Evolutionary conservation across 2,113 vertebrate genomes (phyloP).

Genomic region (Cyprinodon tularosa): DNA sequence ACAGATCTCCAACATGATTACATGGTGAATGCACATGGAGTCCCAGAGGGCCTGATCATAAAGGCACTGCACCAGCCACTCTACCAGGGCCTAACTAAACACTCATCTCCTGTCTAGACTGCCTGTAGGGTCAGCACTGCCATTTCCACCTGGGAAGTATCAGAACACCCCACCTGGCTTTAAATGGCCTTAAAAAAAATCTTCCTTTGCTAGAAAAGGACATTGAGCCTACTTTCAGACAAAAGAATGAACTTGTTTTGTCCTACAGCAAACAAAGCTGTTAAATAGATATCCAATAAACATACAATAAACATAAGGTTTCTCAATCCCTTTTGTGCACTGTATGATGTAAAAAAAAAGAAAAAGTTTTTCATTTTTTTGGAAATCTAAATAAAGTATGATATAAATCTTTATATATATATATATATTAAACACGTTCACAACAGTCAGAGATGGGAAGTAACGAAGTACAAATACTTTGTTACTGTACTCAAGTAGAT

Average conservation of each 20-base stretch:
- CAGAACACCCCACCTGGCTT: slow-evolving; percentile 7
- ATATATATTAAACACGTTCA: too few relatives aligned
- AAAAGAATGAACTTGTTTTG: background rate
- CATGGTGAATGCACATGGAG: slow-evolving; percentile 16
- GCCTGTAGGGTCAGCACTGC: slow-evolving; percentile 42
- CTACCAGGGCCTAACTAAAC: slow-evolving; percentile 53
- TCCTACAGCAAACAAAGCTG: background rate
- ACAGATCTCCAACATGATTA: background rate
- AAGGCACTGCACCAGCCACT: slow-evolving; percentile 30
- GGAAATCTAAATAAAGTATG: too few relatives aligned
- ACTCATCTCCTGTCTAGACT: slow-evolving; percentile 73
- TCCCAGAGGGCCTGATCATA: slow-evolving; percentile 36
- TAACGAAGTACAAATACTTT: too few relatives aligned
- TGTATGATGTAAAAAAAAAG: too few relatives aligned
- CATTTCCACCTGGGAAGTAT: slow-evolving; percentile 24
- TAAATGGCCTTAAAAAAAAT: background rate
- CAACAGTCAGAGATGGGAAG: too few relatives aligned
- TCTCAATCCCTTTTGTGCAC: background rate
- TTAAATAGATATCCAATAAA: background rate
- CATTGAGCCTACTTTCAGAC: background rate
- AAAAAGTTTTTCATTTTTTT: too few relatives aligned
- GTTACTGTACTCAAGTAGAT: too few relatives aligned
- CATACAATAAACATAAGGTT: too few relatives aligned
- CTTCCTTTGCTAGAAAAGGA: slow-evolving; percentile 5
- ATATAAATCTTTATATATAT: too few relatives aligned